Percentiles rank a stretch among this genome's conserved stretches.
These are phyloP conservation scores for Sphaeramia orbicularis DNA, from an alignment of 2,797 vertebrate genomes.

Conservation along the genomic window DNA sequence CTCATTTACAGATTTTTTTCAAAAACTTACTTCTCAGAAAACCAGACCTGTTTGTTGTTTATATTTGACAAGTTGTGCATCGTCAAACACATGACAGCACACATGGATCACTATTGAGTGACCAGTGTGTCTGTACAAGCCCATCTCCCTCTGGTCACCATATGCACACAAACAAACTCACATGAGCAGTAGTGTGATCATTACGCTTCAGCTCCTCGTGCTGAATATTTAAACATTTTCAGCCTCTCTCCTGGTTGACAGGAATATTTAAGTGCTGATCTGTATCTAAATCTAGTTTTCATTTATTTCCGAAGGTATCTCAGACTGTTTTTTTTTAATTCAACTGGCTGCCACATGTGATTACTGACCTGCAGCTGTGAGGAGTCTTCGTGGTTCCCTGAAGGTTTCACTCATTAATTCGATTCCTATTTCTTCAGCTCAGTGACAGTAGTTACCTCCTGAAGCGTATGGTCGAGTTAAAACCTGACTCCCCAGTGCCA, in stretches of 20 bases:
- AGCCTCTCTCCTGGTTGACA: not conserved
- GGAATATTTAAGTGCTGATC: not conserved
- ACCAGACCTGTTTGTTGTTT: not conserved
- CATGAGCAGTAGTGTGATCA: not conserved
- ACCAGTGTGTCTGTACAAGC: constrained; percentile 18
- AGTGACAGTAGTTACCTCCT: not conserved
- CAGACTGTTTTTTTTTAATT: not conserved
- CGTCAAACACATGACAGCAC: constrained; percentile 35
- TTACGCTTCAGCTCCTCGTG: constrained; percentile 8
- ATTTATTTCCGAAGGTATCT: constrained; percentile 37
- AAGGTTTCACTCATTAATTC: constrained; percentile 18
- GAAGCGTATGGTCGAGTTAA: not conserved
- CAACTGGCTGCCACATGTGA: constrained; percentile 3
- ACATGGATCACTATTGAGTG: constrained; percentile 29
- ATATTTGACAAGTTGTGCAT: constrained; percentile 16
- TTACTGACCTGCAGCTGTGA: constrained; percentile 4
- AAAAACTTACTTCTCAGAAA: not conserved
- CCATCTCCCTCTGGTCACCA: constrained; percentile 23
- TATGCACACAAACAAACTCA: constrained; percentile 7
- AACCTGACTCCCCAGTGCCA: constrained; percentile 1
- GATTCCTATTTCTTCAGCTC: not conserved
- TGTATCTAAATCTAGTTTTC: not conserved
- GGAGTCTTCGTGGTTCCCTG: constrained; percentile 1
- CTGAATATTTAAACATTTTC: constrained; percentile 16
- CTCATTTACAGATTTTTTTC: constrained; percentile 4